Evolutionary conservation across 2,797 vertebrate species (phyloP), one percentile per base, ranked within the genome.

Genomic region (Hybognathus amarus): DNA sequence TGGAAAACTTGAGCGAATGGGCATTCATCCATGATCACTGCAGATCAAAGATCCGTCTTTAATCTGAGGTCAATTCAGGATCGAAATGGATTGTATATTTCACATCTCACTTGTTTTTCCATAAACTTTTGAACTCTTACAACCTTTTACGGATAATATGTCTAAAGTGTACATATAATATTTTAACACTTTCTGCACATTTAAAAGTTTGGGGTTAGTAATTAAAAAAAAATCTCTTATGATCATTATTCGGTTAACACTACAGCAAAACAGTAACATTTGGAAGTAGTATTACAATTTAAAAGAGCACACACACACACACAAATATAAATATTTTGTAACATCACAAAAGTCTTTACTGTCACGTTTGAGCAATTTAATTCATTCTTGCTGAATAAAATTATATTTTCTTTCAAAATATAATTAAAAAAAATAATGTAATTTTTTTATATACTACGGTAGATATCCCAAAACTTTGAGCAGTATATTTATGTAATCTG

Each of bases 1-100:
- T 80, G 79, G 87, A 88, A 88, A 86, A 83, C 54, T 24, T 86
- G 79, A 85, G 67, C 33, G 36, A 84, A 74, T 77, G 33, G 33
- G 82, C 38, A 70, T 54, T 82, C 67, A 63, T 47, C 82, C 82
- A 84, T 75, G 78, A 85, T 79, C 40, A 78, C 42, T 71, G 40
- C 59, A 83, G 42, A 82, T 85, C 77, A 84, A 71, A 81, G 66
- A 75, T 64, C 24, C 24, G 67, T 40, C 77, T 69, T 61, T 30
- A 45, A 80, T 63, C 47, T 63, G 13, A 83, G 77, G 71, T 83
- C 78, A 82, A 40, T 83, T 74, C 50, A 64, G 54, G n/a, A 52
- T 45, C 45, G 10, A 76, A 76, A 64, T 61, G 52, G 61, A 24
- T 12, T 40, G 66, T 42, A 67, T 15, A 15, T 66, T 79, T 76